Evolutionary conservation across 2,797 vertebrate species (phyloP).

Genomic region (Fistularia commersonii): DNA sequence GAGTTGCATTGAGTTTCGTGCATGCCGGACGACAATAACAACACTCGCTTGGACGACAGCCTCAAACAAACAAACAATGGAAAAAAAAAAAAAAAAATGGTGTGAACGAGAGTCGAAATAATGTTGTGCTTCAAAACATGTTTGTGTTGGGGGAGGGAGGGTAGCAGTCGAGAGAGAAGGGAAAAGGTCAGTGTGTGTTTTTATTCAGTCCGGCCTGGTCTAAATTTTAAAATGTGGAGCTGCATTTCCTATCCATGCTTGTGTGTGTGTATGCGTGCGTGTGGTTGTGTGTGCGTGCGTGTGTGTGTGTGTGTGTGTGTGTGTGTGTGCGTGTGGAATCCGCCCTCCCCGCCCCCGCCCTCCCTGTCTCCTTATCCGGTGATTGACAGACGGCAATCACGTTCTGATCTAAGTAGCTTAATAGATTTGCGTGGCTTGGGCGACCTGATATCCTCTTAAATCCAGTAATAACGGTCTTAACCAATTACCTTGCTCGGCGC

Average conservation of each 20-base stretch:
- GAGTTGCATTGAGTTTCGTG: conserved; percentile 63
- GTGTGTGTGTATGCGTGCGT: too few relatives aligned
- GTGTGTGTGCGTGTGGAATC: conserved; percentile 36
- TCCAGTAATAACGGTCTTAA: conserved; percentile 65
- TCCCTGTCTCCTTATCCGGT: conserved; percentile 46
- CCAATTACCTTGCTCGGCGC: conserved; percentile 61
- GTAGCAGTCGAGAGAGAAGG: conserved; percentile 1
- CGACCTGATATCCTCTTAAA: conserved; percentile 63
- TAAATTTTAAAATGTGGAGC: background rate
- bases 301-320: conserved; percentile 4
- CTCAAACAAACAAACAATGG: conserved; percentile 44
- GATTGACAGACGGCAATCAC: conserved; percentile 69
- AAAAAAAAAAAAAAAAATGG: conserved; percentile 40
- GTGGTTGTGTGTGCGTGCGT: conserved; percentile 2
- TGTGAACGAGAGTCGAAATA: conserved; percentile 66
- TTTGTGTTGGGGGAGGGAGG: conserved; percentile 45
- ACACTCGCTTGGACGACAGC: conserved; percentile 51
- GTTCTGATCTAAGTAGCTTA: conserved; percentile 69
- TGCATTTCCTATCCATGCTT: too few relatives aligned
- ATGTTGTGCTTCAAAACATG: conserved; percentile 76
- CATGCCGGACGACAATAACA: conserved; percentile 64
- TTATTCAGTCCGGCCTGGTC: background rate
- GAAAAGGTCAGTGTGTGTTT: conserved; percentile 44
- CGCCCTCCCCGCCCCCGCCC: conserved; percentile 19
- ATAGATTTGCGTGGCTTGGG: conserved; percentile 65